Base-by-base conservation (phyloP, 2,888 invertebrate genomes). In the Nebria brevicollis region DNA sequence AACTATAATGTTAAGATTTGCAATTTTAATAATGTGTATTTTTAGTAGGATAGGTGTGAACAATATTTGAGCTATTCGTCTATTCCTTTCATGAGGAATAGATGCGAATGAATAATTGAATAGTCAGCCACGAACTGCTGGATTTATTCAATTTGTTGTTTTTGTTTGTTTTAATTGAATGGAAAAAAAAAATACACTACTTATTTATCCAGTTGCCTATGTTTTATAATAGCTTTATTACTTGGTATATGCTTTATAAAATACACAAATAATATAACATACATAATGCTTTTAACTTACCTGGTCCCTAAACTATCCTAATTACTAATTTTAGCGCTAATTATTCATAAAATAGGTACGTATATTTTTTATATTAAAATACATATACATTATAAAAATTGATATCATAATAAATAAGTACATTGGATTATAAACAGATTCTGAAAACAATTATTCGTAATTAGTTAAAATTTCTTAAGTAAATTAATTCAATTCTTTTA, bases 191-290 rank as follows among this genome's bases (percentile, higher is more conserved):
- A 79, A 80, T 80, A 81, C 76, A 77, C 77, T 77, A 81, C 77
- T 81, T 81, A 77, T 77, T 81, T 81, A 77, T 72, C 73, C 73
- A 76, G 25, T 81, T 81, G 77, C 77, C 81, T 81, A 76, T 81
- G 77, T 81, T 81, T 81, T 81, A 77, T 81, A 73, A 81, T 81
- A 77, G 81, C 81, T 81, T 81, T 80, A 80, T 81, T 81, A 81
- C 81, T 81, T 81, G 81, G 81, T 81, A 81, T 81, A 81, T 81
- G 81, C 81, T 81, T 81, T 81, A 81, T 81, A 81, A 81, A 81
- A 81, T 81, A 81, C 81, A 81, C 81, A 77, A 81, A 81, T 81
- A 77, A 76, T 77, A 77, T 77, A 77, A 77, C 54, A 54, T 54
- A 64, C 64, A 54, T 72, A 64, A 75, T 80, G 65, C 68, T 66